Conservation (phyloP, 2,888 invertebrate genomes). For the Yponomeuta cagnagella region DNA sequence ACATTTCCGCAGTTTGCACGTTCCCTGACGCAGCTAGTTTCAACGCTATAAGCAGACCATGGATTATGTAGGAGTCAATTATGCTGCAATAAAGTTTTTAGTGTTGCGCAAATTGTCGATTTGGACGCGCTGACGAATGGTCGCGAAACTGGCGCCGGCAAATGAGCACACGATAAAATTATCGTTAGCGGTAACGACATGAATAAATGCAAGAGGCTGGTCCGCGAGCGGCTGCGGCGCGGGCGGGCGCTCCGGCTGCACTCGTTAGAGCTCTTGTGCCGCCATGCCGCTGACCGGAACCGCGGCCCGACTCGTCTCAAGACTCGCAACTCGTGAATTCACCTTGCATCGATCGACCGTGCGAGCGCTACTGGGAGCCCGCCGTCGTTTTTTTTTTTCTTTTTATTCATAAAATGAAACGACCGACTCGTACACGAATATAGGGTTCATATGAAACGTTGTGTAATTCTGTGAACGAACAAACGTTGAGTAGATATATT, state of each 20-base stretch:
- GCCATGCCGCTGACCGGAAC: slow-evolving; percentile 26
- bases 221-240: slow-evolving; percentile 41
- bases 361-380: not conserved
- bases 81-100: slow-evolving; percentile 72
- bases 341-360: not conserved
- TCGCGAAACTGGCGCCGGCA: slow-evolving; percentile 69
- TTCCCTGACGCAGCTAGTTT: not conserved
- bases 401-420: not conserved
- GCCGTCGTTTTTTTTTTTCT: not conserved
- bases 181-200: slow-evolving; percentile 77
- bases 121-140: slow-evolving; percentile 70
- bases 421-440: not conserved
- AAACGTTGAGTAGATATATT: slow-evolving; percentile 38
- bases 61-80: slow-evolving; percentile 51
- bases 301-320: not conserved
- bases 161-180: slow-evolving; percentile 78
- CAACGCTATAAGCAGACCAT: not conserved
- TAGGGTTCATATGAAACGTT: not conserved
- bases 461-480: not conserved
- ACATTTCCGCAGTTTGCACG: not conserved
- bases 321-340: not conserved
- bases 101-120: slow-evolving; percentile 72
- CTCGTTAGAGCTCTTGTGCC: slow-evolving; percentile 67
- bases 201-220: slow-evolving; percentile 76
- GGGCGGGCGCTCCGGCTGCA: slow-evolving; percentile 30